Base-by-base conservation (phyloP, 2,888 invertebrate genomes). In the Drosophila yooni region DNA sequence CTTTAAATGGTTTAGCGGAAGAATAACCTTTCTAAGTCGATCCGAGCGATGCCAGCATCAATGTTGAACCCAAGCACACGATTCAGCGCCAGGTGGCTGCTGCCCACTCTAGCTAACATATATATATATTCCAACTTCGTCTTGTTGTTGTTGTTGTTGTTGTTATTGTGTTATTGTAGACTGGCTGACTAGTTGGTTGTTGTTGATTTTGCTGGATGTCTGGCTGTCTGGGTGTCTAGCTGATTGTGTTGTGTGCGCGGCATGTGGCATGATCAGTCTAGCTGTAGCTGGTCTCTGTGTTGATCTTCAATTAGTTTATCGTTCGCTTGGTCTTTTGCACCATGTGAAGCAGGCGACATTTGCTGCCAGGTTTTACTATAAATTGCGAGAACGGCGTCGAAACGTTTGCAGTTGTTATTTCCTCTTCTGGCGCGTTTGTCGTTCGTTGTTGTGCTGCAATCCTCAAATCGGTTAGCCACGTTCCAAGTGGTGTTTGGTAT, bases 311-410 rank as follows among this genome's bases (percentile, higher is more conserved):
- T 87, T 89, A 89, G 88, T 83, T 89, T 88, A 89, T 85, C 85
- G 88, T 85, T 71, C 70, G 73, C 74, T 82, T 81, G 82, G 79
- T 82, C 76, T 82, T 74, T 74, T 71, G 81, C 70, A 61, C 88
- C 87, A 91, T 90, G 91, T 91, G 91, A 91, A 91, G 88, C 83
- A 74, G 91, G 86, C 91, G 91, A 92, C 91, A 92, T 92, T 91
- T 92, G 88, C 75, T 80, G 80, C 81, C 75, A 75, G 62, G 56
- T 72, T 78, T 77, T 52, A 59, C 62, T 86, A 89, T 86, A 86
- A 89, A 81, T 83, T 82, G 81, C 72, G 71, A 82, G 80, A 80
- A 83, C 80, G 59, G 27, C 69, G 58, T 53, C 72, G 74, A 79
- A 88, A 81, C 54, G 68, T 73, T 80, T 79, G 83, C 90, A 85